These are phyloP conservation scores for Lepilemur septentrionalis DNA, from an alignment of 2,797 vertebrate species.

Conservation along the genomic window DNA sequence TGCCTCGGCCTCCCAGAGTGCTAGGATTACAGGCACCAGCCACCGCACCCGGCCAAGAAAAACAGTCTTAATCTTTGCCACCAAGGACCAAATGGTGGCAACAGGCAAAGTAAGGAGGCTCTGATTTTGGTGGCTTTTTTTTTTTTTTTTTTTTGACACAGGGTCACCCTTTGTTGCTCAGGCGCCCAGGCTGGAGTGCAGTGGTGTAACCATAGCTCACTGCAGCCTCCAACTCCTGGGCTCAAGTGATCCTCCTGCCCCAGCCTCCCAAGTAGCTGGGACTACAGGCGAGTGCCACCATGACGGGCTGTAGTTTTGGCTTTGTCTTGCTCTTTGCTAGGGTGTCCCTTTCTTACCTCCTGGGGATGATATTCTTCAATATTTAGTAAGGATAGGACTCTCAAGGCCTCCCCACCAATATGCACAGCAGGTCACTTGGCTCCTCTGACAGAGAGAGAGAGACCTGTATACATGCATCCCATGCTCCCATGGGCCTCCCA, in stretches of 20 bases:
- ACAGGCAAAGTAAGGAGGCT: not conserved
- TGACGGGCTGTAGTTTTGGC: too few relatives aligned
- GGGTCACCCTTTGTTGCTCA: not conserved
- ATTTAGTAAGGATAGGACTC: constrained; percentile 55
- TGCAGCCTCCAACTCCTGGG: not conserved
- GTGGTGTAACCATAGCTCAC: not conserved
- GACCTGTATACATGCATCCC: constrained; percentile 46
- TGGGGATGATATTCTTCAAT: not conserved
- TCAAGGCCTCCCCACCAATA: not conserved
- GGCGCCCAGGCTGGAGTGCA: not conserved
- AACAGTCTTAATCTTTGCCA: not conserved
- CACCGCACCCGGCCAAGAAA: not conserved
- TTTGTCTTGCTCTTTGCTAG: not conserved
- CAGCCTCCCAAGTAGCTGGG: too few relatives aligned
- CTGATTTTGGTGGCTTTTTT: not conserved
- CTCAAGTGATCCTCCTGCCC: not conserved
- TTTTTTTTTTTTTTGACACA: not conserved
- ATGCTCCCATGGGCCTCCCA: not conserved
- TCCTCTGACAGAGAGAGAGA: constrained; percentile 55
- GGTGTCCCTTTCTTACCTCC: not conserved
- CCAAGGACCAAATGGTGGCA: not conserved
- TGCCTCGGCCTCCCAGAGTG: too few relatives aligned
- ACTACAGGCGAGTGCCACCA: too few relatives aligned
- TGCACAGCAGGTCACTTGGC: not conserved
- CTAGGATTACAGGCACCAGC: too few relatives aligned